Evolutionary conservation across 2,888 invertebrate species (phyloP).

Genomic region (Temnothorax rugatulus): DNA sequence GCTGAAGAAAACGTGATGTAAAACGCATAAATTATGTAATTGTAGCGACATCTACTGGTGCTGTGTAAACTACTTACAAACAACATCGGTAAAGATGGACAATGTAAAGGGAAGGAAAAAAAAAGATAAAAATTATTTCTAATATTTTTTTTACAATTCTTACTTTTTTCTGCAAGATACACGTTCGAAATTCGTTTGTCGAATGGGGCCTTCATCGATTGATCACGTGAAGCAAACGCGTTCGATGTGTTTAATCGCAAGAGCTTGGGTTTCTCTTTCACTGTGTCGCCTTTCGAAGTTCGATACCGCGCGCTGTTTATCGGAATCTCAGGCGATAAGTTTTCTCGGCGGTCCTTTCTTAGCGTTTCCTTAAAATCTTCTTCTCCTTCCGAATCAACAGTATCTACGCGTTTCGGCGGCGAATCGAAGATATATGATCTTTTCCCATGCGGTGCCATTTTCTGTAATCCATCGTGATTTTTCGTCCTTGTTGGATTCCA

Average conservation of each 20-base stretch:
- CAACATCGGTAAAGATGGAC: background rate
- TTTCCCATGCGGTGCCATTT: background rate
- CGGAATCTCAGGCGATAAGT: background rate
- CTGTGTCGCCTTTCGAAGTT: background rate
- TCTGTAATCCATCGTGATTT: background rate
- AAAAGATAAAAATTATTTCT: background rate
- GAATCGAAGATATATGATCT: background rate
- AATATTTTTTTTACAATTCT: background rate
- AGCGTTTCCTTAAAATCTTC: background rate
- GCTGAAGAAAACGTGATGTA: background rate
- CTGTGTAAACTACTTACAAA: background rate
- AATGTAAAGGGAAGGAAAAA: background rate
- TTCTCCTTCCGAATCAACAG: background rate
- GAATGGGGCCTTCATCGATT: background rate
- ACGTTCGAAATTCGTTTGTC: constrained; percentile 4
- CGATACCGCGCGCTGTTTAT: background rate
- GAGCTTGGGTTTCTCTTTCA: background rate
- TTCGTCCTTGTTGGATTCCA: background rate
- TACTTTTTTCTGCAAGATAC: constrained; percentile 10
- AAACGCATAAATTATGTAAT: background rate
- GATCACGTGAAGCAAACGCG: constrained; percentile 2
- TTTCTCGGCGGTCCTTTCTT: background rate
- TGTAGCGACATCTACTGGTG: constrained; percentile 1
- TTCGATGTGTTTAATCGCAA: background rate
- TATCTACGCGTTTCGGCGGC: background rate